Percentiles rank a stretch among this genome's conserved stretches.
Conservation (phyloP, 2,888 invertebrate genomes). For the Willowsia nigromaculata region DNA sequence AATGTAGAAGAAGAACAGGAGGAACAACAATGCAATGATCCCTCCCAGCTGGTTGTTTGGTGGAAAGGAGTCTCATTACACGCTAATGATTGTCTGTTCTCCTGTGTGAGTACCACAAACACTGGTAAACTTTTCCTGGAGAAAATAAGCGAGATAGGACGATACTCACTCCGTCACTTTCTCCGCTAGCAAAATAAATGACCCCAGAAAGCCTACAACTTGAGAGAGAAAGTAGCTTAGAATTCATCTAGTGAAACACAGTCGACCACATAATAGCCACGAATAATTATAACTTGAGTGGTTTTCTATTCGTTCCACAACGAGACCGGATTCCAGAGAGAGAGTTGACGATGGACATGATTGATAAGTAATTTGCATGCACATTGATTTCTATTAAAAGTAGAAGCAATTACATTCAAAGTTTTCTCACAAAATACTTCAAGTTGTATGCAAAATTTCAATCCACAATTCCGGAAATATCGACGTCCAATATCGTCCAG, state of each 20-base stretch:
- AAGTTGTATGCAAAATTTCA: too few relatives aligned
- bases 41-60: neutral
- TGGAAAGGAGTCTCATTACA: slow-evolving; percentile 18
- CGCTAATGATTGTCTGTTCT: slow-evolving; percentile 46
- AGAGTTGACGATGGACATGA: too few relatives aligned
- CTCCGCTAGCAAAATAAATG: slow-evolving; percentile 7
- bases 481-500: too few relatives aligned
- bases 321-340: too few relatives aligned
- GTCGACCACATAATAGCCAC: neutral
- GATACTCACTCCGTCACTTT: slow-evolving; percentile 15
- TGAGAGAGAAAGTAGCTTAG: neutral
- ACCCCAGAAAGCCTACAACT: neutral
- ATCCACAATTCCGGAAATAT: too few relatives aligned
- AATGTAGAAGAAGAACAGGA: too few relatives aligned
- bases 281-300: neutral
- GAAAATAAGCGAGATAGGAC: neutral
- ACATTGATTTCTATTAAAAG: too few relatives aligned
- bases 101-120: neutral
- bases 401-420: too few relatives aligned
- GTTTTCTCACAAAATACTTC: too few relatives aligned
- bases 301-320: too few relatives aligned
- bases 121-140: too few relatives aligned
- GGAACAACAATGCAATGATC: neutral
- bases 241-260: neutral
- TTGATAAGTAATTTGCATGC: too few relatives aligned